Conservation (phyloP, 1,140 invertebrate genomes). For the Zaprionus taronus region DNA sequence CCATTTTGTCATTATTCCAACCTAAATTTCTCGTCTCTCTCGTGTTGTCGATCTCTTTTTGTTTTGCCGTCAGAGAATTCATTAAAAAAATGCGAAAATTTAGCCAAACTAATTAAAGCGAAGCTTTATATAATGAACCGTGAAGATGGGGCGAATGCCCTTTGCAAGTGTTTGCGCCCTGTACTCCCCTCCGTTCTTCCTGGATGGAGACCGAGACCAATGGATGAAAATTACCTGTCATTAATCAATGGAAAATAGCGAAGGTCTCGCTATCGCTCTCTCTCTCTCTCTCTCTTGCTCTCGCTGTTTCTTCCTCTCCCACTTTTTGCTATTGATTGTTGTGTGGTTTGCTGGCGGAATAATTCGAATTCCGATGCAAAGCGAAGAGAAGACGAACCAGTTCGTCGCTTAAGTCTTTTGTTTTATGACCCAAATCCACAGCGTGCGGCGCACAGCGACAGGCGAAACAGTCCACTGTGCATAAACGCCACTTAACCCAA, state of each 20-base stretch:
- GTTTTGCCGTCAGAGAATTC: conserved; percentile 29
- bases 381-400: conserved; percentile 59
- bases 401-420: conserved; percentile 75
- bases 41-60: neutral
- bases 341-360: conserved; percentile 34
- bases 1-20: conserved; percentile 63
- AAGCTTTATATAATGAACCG: conserved; percentile 74
- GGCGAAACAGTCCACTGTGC: conserved; percentile 56
- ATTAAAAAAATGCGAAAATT: conserved; percentile 62
- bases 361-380: conserved; percentile 66
- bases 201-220: conserved; percentile 14
- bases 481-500: conserved; percentile 67
- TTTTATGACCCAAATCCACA: conserved; percentile 55
- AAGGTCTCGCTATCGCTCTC: conserved; percentile 12
- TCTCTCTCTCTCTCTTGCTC: conserved; percentile 3
- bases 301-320: neutral
- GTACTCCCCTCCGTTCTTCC: neutral
- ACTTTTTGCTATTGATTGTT: conserved; percentile 16
- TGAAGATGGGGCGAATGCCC: conserved; percentile 52
- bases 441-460: conserved; percentile 27
- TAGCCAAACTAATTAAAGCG: conserved; percentile 69
- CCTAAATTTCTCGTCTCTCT: conserved; percentile 58
- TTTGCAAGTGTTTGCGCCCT: conserved; percentile 25
- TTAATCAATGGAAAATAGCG: conserved; percentile 75
- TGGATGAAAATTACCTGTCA: conserved; percentile 47